Evolutionary conservation across 2,888 invertebrate species (phyloP), one percentile per base, ranked within the genome.

Genomic region (Cylindroiulus punctatus): DNA sequence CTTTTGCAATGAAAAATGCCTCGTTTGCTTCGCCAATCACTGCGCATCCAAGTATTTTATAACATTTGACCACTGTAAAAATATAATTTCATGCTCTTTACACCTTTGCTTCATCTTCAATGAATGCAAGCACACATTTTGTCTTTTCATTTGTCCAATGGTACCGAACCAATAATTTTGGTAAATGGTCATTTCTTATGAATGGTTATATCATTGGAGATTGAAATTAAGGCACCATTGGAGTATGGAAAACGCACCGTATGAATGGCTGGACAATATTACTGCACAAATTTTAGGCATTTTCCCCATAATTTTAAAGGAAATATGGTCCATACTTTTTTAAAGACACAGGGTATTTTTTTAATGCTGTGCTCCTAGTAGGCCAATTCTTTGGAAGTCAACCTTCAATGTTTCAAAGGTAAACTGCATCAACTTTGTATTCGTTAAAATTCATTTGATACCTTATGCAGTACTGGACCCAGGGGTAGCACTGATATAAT

Each of bases 401-500:
- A n/a, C 52, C 52, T 4, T n/a, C n/a, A 26, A 26, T 26, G 26
- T 3, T 26, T 26, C 65, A 65, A 65, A 26, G 65, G 65, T n/a
- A 30, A 76, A 65, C 26, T 10, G 7, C 22, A 12, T 22, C 26
- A 22, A 65, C 65, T 65, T 32, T 5, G 52, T n/a, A 12, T 19
- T 52, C 52, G 1, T 52, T 52, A 52, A 52, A 52, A 52, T 52
- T 52, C 3, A n/a, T n/a, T 1, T 4, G 76, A 76, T 76, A 32
- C 14, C 40, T 87, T 86, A 88, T 52, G 86, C 88, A 30, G 88
- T 87, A 85, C 87, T 88, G 12, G 88, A 87, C 32, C 88, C 87
- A 36, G 88, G 85, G 19, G 87, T 87, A 17, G 85, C 87, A 86
- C 88, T 88, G 26, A 88, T 88, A 86, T 86, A 88, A 76, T 86